phyloP scores from a whole-genome alignment of 2,888 invertebrate species.

The Nudaria mundana region DNA sequence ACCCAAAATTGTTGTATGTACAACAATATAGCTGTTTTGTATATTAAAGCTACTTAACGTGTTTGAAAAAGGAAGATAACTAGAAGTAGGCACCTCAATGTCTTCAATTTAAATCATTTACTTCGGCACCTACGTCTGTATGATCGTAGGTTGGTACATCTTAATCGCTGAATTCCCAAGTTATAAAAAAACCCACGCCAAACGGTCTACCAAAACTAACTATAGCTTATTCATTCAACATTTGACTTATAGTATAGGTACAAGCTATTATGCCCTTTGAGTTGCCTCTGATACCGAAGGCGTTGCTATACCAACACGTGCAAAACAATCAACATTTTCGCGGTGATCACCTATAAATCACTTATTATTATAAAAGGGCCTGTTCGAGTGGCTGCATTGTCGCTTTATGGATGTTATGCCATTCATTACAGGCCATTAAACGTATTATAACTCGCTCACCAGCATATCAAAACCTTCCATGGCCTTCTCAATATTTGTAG shows the following conservation, averaged over 20 bases:
- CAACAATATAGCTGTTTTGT: no score
- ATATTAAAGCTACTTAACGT: no score
- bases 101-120: slow-evolving; percentile 3
- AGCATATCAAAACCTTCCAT: slow-evolving; percentile 38
- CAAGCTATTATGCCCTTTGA: slow-evolving; percentile 30
- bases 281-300: slow-evolving; percentile 41
- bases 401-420: slow-evolving; percentile 79
- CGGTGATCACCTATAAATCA: slow-evolving; percentile 72
- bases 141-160: no score
- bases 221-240: slow-evolving; percentile 25
- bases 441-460: slow-evolving; percentile 70
- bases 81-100: no score
- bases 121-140: no score
- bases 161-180: slow-evolving; percentile 23
- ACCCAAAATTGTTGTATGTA: no score
- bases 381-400: slow-evolving; percentile 77
- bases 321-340: slow-evolving; percentile 68
- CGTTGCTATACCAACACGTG: slow-evolving; percentile 65
- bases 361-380: slow-evolving; percentile 73
- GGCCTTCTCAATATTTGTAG: slow-evolving; percentile 11
- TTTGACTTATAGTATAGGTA: slow-evolving; percentile 41
- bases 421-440: slow-evolving; percentile 81
- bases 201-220: slow-evolving; percentile 12
- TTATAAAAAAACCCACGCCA: slow-evolving; percentile 12
- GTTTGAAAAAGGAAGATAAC: no score